These are phyloP conservation scores for Neodon shergylaensis DNA, from an alignment of 2,113 vertebrate species.

Conservation along the genomic window DNA sequence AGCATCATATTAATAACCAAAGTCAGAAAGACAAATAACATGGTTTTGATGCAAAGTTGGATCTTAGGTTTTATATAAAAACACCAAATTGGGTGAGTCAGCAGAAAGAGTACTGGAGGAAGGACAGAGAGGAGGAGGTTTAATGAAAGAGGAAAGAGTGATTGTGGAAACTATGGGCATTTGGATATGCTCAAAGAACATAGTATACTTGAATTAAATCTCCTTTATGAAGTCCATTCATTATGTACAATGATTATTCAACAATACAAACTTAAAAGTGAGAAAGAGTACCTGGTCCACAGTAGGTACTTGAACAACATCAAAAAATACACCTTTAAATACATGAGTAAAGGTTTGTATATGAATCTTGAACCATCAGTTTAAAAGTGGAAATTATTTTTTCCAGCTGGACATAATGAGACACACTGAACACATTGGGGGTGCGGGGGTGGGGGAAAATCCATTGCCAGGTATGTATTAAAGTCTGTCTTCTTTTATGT, in stretches of 20 bases:
- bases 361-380: not conserved
- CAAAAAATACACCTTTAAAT: not conserved
- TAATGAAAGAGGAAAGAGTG: too few species aligned
- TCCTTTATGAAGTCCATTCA: not conserved
- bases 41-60: not conserved
- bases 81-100: not conserved
- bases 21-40: not conserved
- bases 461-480: slow-evolving; percentile 57
- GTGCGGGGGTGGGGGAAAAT: rapidly evolving
- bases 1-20: not conserved
- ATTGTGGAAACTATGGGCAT: not conserved
- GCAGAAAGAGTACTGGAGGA: not conserved
- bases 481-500: slow-evolving; percentile 61
- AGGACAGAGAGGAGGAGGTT: not conserved
- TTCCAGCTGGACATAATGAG: not conserved
- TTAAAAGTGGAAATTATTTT: slow-evolving; percentile 4
- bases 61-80: not conserved
- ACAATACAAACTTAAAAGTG: not conserved
- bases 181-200: not conserved
- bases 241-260: not conserved
- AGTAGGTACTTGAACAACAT: not conserved
- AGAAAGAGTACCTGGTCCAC: not conserved
- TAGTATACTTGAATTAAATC: too few species aligned
- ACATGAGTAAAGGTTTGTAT: not conserved
- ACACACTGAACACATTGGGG: not conserved